Conservation (phyloP, 1,140 invertebrate genomes). For the Aethina tumida region DNA sequence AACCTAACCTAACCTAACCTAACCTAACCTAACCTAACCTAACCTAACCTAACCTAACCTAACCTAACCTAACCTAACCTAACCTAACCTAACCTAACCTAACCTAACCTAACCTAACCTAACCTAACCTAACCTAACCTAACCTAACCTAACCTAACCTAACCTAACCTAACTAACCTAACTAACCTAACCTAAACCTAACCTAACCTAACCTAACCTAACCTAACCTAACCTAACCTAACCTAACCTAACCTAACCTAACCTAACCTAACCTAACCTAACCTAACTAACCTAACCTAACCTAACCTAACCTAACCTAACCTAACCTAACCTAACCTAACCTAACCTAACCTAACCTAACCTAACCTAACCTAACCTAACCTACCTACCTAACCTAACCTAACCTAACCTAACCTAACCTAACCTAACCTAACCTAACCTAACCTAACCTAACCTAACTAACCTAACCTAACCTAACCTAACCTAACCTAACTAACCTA, state of each 20-base stretch:
- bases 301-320: constrained; percentile 29
- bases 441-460: constrained; percentile 23
- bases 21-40: constrained; percentile 21
- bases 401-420: constrained; percentile 30
- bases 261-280: constrained; percentile 27
- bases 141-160: constrained; percentile 12
- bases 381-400: constrained; percentile 20
- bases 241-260: constrained; percentile 4
- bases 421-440: constrained; percentile 37
- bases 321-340: constrained; percentile 28
- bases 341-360: constrained; percentile 18
- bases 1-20: constrained; percentile 24
- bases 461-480: constrained; percentile 19
- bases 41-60: constrained; percentile 19
- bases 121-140: constrained; percentile 11
- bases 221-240: constrained; percentile 1
- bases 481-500: constrained; percentile 21
- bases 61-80: constrained; percentile 23
- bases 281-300: constrained; percentile 29
- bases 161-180: constrained; percentile 7
- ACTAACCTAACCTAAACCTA: constrained; percentile 4
- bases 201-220: constrained; percentile 4
- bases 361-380: constrained; percentile 22
- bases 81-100: constrained; percentile 23
- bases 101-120: constrained; percentile 23